Base-by-base conservation (phyloP, 2,797 vertebrate genomes). In the Coreius guichenoti region DNA sequence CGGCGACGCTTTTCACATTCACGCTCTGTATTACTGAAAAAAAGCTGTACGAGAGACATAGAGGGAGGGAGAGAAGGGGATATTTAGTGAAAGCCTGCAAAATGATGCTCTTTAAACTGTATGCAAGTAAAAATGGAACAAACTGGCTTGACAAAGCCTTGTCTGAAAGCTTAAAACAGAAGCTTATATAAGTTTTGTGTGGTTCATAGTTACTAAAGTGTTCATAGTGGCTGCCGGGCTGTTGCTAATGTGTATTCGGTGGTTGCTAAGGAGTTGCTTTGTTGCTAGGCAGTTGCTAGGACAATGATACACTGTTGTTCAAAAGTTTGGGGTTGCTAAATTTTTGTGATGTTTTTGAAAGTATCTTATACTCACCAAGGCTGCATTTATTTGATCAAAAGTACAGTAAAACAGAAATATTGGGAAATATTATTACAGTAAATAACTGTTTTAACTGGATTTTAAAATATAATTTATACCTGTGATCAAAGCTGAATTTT, bases 1-100 rank as follows among this genome's bases (percentile, higher is more conserved):
- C 90, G 90, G 77, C 91, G 91, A 93, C 91, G 89, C 91, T 93
- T 94, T 94, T 91, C 91, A 93, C 92, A 92, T 92, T 87, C 82
- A 92, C 90, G 89, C 92, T 91, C 92, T 92, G 93, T 92, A 92
- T 92, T 92, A 89, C 88, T 72, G 81, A 87, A 84, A 70, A 76
- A 73, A 67, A 23, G 74, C 56, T 72, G 36, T 43, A 56, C 36
- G 73, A 73, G 21, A 84, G 26, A 33, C 8, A 36, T 21, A 49
- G 56, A 75, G 80, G 65, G 84, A 68, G 79, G n/a, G 69, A 73
- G 54, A 56, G 69, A 56, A 78, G 73, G 83, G 70, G 17, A 33
- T 85, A 67, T 88, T 90, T 86, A 87, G 89, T 84, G 82, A 75
- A 86, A 90, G 90, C 89, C 69, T 83, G 85, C 84, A 84, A 76